phyloP scores from a whole-genome alignment of 2,113 vertebrate species.

The Epinephelus cyanopodus region DNA sequence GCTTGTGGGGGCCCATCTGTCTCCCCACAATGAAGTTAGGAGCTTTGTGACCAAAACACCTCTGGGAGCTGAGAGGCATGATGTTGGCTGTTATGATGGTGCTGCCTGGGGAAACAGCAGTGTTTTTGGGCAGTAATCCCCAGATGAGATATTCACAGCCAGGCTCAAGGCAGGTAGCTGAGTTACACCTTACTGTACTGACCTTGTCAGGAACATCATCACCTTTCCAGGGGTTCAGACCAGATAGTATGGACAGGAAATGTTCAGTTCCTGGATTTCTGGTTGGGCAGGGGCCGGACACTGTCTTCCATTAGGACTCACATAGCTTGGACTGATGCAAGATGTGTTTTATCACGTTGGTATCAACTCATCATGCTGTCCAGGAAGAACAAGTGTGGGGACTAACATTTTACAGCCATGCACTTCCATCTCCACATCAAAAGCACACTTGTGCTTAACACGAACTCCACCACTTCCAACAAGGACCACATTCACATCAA shows the following conservation, averaged over 20 bases:
- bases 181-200: conserved; percentile 27
- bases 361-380: conserved; percentile 42
- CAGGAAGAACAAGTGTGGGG: conserved; percentile 11
- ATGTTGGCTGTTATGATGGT: conserved; percentile 7
- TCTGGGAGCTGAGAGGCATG: conserved; percentile 20
- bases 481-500: conserved; percentile 17
- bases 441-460: conserved; percentile 21
- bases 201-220: conserved; percentile 17
- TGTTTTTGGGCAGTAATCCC: conserved; percentile 26
- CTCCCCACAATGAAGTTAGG: conserved; percentile 11
- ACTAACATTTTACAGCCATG: conserved; percentile 42
- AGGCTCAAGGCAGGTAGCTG: conserved; percentile 17
- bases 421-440: conserved; percentile 34
- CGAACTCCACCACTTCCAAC: conserved; percentile 33
- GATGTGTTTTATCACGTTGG: conserved; percentile 36
- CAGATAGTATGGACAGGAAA: conserved; percentile 43
- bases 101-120: conserved; percentile 20
- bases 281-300: conserved; percentile 10
- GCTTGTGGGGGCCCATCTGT: conserved; percentile 28
- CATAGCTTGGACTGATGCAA: conserved; percentile 31
- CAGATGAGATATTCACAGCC: conserved; percentile 32
- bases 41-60: conserved; percentile 13
- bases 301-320: conserved; percentile 39
- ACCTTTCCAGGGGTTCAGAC: conserved; percentile 26
- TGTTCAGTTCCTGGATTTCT: not conserved